phyloP scores from a whole-genome alignment of 2,888 invertebrate genomes.

The Nasonovia ribisnigri region DNA sequence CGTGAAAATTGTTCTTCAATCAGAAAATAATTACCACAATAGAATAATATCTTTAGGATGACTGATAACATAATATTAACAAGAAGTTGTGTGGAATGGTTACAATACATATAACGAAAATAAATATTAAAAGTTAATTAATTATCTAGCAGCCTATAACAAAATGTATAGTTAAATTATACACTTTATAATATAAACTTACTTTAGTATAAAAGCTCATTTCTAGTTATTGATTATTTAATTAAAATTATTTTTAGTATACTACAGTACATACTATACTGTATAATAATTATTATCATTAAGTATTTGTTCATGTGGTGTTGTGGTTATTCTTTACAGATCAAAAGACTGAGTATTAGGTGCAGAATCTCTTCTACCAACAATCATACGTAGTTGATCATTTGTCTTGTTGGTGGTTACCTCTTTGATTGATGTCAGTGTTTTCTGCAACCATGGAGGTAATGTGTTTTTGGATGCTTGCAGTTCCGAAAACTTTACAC shows the following conservation, averaged over 20 bases:
- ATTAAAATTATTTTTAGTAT: conserved; percentile 39
- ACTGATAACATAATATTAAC: conserved; percentile 22
- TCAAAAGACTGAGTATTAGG: conserved; percentile 49
- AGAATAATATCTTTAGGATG: neutral
- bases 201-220: conserved; percentile 47
- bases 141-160: neutral
- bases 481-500: conserved; percentile 84
- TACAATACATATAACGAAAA: neutral
- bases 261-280: neutral
- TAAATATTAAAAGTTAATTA: neutral
- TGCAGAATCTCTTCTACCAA: conserved; percentile 52
- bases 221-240: conserved; percentile 51
- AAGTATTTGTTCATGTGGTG: conserved; percentile 46
- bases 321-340: neutral
- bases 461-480: conserved; percentile 81
- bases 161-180: conserved; percentile 22
- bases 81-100: conserved; percentile 26
- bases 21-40: conserved; percentile 24
- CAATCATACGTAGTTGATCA: conserved; percentile 60
- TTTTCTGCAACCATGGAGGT: conserved; percentile 97
- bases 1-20: neutral
- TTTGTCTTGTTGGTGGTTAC: conserved; percentile 70
- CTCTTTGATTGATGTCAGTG: conserved; percentile 77
- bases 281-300: conserved; percentile 37
- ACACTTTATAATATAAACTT: neutral